Conservation (phyloP, 53 echinoderm and acorn worm genomes). For the Mesocentrotus franciscanus region DNA sequence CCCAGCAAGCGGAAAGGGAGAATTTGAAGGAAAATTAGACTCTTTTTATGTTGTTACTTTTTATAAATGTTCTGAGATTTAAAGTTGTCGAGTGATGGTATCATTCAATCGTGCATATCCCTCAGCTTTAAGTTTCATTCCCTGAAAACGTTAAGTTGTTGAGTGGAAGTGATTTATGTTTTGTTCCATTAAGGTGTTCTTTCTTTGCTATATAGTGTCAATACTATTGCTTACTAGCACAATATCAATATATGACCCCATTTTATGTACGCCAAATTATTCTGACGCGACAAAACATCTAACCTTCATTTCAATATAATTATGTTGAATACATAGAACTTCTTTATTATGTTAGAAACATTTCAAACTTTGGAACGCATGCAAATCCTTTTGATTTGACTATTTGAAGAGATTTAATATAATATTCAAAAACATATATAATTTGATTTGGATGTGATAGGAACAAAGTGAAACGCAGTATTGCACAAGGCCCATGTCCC, state of each 20-base stretch:
- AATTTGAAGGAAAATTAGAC: neutral
- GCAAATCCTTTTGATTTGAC: too few relatives aligned
- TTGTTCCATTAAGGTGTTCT: neutral
- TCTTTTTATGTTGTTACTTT: neutral
- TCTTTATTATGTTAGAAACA: too few relatives aligned
- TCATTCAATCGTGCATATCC: constrained; percentile 13
- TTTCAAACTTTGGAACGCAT: too few relatives aligned
- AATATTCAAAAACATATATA: too few relatives aligned
- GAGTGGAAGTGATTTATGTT: neutral
- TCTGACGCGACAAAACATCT: neutral
- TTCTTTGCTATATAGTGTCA: neutral
- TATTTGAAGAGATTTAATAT: too few relatives aligned
- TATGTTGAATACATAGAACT: too few relatives aligned
- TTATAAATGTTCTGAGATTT: constrained; percentile 5
- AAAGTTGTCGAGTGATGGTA: neutral
- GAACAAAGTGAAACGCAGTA: too few relatives aligned
- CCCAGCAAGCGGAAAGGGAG: neutral
- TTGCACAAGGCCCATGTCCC: too few relatives aligned
- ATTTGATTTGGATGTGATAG: too few relatives aligned
- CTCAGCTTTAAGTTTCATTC: constrained; percentile 1
- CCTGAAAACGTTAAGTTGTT: neutral
- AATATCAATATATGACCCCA: neutral
- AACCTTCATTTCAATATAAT: neutral
- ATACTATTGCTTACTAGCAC: neutral
- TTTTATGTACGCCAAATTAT: neutral